These are phyloP conservation scores for Progne subis DNA, from an alignment of 2,113 vertebrate species.

Conservation along the genomic window DNA sequence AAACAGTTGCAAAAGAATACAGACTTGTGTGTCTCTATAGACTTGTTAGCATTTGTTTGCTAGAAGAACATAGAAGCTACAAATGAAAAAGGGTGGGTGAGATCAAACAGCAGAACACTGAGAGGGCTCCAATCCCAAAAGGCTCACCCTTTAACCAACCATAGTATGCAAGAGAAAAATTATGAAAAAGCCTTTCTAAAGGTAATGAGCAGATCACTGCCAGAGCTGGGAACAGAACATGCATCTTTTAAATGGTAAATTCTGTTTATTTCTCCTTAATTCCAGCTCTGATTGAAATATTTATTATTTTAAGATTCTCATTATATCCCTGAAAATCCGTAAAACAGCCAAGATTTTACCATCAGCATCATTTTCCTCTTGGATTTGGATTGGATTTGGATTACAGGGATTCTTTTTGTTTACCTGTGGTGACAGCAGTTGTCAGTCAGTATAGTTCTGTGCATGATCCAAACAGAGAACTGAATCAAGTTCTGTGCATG, in stretches of 20 bases:
- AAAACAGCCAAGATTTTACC: neutral
- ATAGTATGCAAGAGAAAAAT: neutral
- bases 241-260: neutral
- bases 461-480: neutral
- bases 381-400: neutral
- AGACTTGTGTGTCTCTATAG: neutral
- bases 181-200: neutral
- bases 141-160: neutral
- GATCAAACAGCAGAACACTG: neutral
- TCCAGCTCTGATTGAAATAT: neutral
- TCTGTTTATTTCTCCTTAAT: neutral
- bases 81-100: neutral
- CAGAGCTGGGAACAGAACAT: neutral
- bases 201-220: neutral
- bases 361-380: neutral
- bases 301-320: neutral
- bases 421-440: neutral
- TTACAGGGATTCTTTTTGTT: neutral
- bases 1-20: neutral
- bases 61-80: neutral
- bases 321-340: neutral
- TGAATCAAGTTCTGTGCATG: neutral
- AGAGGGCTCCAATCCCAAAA: neutral
- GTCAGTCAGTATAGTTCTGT: neutral
- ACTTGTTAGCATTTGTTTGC: neutral